Base-by-base conservation (phyloP, 2,888 invertebrate genomes). In the Eristalinus aeneus region DNA sequence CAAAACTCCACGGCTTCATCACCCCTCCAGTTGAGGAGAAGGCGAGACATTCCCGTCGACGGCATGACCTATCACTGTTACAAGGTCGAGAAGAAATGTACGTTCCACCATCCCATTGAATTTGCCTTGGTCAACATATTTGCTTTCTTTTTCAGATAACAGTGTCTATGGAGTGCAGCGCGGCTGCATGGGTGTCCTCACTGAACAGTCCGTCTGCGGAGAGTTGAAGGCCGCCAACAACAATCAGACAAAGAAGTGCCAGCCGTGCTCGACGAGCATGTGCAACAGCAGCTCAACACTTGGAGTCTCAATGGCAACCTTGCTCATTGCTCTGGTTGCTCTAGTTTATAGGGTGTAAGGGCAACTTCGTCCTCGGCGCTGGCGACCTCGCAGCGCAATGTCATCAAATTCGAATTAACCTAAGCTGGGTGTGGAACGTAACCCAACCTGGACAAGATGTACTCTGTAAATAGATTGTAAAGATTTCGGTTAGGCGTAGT, bases 231-330 rank as follows among this genome's bases (percentile, higher is more conserved):
- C 32, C 9, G 72, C 81, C 76, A 88, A 89, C 32, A 61, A 20
- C 46, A 88, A 86, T 23, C 77, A 74, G 6, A 82, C 75, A 0
- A 69, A 87, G 20, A 89, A 89, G 46, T 92, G 92, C 36, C 75
- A 88, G 73, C 88, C 90, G 34, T 92, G 92, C 88, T 87, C 88
- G 36, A 90, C 89, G 88, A 89, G 88, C 63, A 89, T 84, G 34
- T 91, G 92, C 88, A 92, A 92, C 72, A 89, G 91, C 53, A 90
- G 89, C 79, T 88, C 90, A 27, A 87, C 90, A 2, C 20, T 89
- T 68, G 88, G 89, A 54, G 88, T 90, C 5, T 90, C 92, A 54
- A n/a, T 91, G 46, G 81, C 89, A 65, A 88, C 89, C 22, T 54
- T 91, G 5, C n/a, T 90, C 5, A 1, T 91, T 22, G 89, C 88